Evolutionary conservation across 2,797 vertebrate genomes (phyloP), one percentile per base, ranked within the genome.

Genomic region (Paedocypris micromegethes): DNA sequence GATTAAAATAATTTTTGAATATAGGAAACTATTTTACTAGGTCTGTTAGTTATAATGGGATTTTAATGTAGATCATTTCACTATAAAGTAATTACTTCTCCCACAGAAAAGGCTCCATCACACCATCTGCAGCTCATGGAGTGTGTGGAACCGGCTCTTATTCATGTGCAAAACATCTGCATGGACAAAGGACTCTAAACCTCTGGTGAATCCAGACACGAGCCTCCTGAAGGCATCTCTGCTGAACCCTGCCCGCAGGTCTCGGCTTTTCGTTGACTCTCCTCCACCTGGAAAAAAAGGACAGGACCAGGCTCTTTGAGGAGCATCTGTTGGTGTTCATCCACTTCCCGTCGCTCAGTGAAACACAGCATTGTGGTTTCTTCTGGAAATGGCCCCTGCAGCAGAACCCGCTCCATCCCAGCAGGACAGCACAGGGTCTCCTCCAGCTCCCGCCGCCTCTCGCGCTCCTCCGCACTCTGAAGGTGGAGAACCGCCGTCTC

Each of bases 401-500:
- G 86, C 77, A 97, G 91, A 73, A 94, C 84, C 2, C 88, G 61
- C 5, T 92, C 87, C 44, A 80, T 85, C 9, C 79, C 83, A 0
- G 68, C 70, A 75, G 83, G 84, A 76, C 70, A 80, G 2, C 76
- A 69, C 46, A 83, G 75, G 63, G 78, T 79, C 44, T 92, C 93
- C 77, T 89, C 89, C 78, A 93, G 93, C 0, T 92, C 89, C 82
- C 92, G 87, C 77, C 91, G 85, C 86, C 96, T 88, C 85, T 98
- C 95, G 82, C 93, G 85, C 77, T 98, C 94, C 86, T 96, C 95
- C 0, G 95, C 96, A 0, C 93, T 98, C 80, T 98, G 96, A 68
- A 98, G 89, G 81, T 98, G 95, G 80, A 95, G 82, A 76, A 98
- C 96, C 0, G 96, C 96, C 0, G 93, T 92, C 84, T 97, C 95